These are phyloP conservation scores for Mustela nigripes DNA, from an alignment of 2,113 vertebrate genomes.

Conservation along the genomic window DNA sequence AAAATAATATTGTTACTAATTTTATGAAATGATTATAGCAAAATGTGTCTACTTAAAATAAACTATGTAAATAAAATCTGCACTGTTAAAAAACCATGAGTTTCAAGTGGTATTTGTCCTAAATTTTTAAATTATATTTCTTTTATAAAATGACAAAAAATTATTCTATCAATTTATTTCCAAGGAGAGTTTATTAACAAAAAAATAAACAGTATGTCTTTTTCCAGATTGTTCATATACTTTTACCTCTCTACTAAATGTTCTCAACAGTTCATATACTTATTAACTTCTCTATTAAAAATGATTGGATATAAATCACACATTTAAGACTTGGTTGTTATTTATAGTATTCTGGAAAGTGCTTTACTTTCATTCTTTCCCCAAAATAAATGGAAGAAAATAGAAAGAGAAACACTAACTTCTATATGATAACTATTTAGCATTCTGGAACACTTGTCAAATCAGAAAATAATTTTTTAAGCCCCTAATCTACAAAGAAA, in stretches of 20 bases:
- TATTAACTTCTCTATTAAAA: background rate
- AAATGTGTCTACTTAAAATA: background rate
- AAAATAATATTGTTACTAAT: background rate
- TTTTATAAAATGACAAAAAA: background rate
- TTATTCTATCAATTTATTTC: background rate
- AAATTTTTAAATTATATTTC: background rate
- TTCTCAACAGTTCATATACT: background rate
- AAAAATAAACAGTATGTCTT: background rate
- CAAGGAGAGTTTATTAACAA: slow-evolving; percentile 37
- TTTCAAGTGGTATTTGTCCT: background rate
- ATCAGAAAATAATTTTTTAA: background rate
- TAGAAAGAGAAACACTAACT: background rate
- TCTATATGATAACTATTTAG: background rate
- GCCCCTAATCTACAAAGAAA: background rate
- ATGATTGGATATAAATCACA: background rate
- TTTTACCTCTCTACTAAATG: background rate
- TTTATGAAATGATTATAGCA: background rate
- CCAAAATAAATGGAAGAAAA: background rate
- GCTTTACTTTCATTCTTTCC: background rate
- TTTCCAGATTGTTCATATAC: background rate
- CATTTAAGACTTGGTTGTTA: background rate
- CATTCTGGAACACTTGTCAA: background rate
- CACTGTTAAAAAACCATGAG: background rate
- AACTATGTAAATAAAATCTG: background rate
- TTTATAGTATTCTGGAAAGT: background rate